These are phyloP conservation scores for Drosophila punjabiensis DNA, from an alignment of 1,140 invertebrate genomes.

Conservation along the genomic window DNA sequence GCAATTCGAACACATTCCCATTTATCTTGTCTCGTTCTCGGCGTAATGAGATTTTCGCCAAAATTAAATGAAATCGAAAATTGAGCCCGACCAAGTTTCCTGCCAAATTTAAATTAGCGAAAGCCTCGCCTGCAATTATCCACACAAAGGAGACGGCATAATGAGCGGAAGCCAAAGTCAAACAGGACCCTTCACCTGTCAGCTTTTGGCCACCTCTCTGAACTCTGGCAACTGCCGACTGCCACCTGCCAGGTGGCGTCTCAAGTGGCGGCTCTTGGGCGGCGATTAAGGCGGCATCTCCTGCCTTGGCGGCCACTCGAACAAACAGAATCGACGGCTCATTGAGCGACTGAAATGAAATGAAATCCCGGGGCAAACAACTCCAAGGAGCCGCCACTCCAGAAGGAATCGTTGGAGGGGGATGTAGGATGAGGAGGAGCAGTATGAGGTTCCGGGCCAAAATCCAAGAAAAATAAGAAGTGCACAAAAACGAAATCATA, in stretches of 20 bases:
- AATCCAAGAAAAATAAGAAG: constrained; percentile 24
- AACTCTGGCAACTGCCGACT: constrained; percentile 27
- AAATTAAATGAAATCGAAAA: constrained; percentile 61
- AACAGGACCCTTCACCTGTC: constrained; percentile 57
- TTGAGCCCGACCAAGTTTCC: constrained; percentile 17
- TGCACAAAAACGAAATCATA: constrained; percentile 67
- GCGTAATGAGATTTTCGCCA: constrained; percentile 55
- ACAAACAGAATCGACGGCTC: constrained; percentile 56
- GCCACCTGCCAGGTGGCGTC: constrained; percentile 46
- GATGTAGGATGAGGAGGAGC: neutral
- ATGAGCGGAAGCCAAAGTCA: constrained; percentile 56
- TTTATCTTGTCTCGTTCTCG: constrained; percentile 38
- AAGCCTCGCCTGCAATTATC: constrained; percentile 43
- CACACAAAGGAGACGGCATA: constrained; percentile 36
- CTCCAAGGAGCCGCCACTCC: constrained; percentile 28
- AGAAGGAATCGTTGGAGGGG: neutral
- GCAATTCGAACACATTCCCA: constrained; percentile 38
- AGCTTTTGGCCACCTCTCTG: constrained; percentile 30
- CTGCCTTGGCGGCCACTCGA: constrained; percentile 35
- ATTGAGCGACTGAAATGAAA: constrained; percentile 64
- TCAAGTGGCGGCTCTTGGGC: constrained; percentile 43
- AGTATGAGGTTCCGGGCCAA: constrained; percentile 1
- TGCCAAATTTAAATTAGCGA: constrained; percentile 58
- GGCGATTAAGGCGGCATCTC: constrained; percentile 37
- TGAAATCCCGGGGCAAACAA: constrained; percentile 60